Evolutionary conservation across 2,888 invertebrate species (phyloP).

Genomic region (Vesta saturnalis): DNA sequence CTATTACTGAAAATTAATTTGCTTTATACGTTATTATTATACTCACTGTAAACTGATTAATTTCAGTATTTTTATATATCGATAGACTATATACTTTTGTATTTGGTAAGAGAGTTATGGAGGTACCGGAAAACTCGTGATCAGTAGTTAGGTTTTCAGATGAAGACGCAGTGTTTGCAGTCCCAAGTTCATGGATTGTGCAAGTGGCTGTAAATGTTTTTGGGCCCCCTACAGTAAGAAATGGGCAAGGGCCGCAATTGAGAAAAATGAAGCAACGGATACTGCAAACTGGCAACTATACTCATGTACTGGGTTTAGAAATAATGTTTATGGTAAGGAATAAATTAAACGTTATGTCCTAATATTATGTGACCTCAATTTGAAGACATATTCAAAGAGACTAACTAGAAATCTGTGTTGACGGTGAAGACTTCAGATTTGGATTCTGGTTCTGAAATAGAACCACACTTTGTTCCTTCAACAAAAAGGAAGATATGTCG

Average conservation of each 20-base stretch:
- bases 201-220: background rate
- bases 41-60: no score
- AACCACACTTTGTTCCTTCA: background rate
- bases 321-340: background rate
- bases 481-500: background rate
- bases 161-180: background rate
- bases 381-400: background rate
- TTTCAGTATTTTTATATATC: no score
- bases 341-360: background rate
- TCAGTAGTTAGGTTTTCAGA: background rate
- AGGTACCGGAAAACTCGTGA: background rate
- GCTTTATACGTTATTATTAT: no score
- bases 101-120: no score
- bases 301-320: background rate
- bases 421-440: slow-evolving; percentile 1
- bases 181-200: background rate
- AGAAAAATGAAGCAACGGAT: background rate
- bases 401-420: background rate
- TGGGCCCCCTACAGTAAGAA: background rate
- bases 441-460: background rate
- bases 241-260: background rate
- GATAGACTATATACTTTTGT: no score
- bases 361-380: background rate
- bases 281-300: background rate
- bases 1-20: no score